Base-by-base conservation (phyloP, 2,888 invertebrate genomes). In the Urechis unicinctus region DNA sequence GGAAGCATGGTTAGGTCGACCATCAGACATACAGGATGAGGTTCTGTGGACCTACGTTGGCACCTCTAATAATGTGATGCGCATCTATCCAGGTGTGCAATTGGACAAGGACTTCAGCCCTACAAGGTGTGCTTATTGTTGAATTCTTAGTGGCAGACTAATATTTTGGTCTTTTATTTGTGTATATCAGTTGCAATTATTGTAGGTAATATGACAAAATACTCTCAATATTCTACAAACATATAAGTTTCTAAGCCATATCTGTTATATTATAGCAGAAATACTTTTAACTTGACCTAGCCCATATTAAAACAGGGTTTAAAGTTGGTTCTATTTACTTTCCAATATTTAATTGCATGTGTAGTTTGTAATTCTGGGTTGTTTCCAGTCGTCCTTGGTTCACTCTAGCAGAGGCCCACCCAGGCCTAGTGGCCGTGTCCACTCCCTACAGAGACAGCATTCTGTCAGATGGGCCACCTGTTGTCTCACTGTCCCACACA, bases 341-440 rank as follows among this genome's bases (percentile, higher is more conserved):
- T n/a, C n/a, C n/a, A 56, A 46, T 26, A 54, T 30, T 21, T 5
- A 13, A 9, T 22, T 26, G 5, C 13, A 6, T 6, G 9, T 26
- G 6, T 13, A 26, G 45, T 9, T 13, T 13, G 41, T 36, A n/a
- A n/a, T 36, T 52, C 56, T 4, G n/a, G n/a, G n/a, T n/a, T n/a
- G n/a, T n/a, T n/a, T n/a, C n/a, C n/a, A 57, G 57, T 2, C 54
- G 58, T 24, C 52, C 54, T 6, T 59, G 59, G 59, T 59, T 55
- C 49, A 45, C 53, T n/a, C 44, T 49, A n/a, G 59, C 59, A 1
- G 52, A 48, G 30, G 56, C 54, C n/a, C 54, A 56, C 45, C 53
- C 50, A 22, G 59, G 59, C 13, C 31, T 41, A 17, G 48, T 59
- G 44, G 54, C 57, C 9, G 28, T 59, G 25, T 57, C 59, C 17